Evolutionary conservation across 1,140 invertebrate species (phyloP).

Genomic region (Amyelois transitella): DNA sequence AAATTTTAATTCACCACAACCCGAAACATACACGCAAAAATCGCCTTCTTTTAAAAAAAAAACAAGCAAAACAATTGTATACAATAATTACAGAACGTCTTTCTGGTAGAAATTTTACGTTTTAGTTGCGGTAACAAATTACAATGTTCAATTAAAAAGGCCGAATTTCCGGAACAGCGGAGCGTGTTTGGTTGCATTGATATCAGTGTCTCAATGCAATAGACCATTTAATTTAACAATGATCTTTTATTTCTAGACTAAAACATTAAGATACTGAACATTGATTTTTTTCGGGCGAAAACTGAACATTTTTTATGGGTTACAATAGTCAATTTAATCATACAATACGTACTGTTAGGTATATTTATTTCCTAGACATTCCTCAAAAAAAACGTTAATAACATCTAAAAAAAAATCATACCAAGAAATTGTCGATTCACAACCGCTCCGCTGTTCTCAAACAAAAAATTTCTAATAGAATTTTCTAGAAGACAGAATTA

Average conservation of each 20-base stretch:
- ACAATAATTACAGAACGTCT: constrained; percentile 10
- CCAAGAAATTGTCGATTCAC: too few relatives aligned
- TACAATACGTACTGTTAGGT: too few relatives aligned
- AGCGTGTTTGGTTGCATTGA: background rate
- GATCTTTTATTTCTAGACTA: too few relatives aligned
- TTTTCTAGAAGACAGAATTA: too few relatives aligned
- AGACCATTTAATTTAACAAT: background rate
- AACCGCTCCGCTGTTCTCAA: background rate
- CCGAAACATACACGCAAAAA: constrained; percentile 7
- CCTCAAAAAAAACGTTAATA: too few relatives aligned
- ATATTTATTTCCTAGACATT: too few relatives aligned
- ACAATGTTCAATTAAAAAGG: background rate
- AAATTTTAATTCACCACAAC: background rate
- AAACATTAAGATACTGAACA: too few relatives aligned
- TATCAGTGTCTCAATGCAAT: background rate
- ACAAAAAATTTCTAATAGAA: background rate
- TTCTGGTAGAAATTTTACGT: constrained; percentile 7
- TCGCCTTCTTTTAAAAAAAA: constrained; percentile 5
- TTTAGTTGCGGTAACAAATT: background rate
- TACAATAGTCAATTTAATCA: too few relatives aligned
- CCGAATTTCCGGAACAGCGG: background rate
- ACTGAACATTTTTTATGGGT: too few relatives aligned
- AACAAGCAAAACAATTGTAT: constrained; percentile 12
- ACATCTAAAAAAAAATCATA: too few relatives aligned
- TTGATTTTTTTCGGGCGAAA: too few relatives aligned